Percentiles rank a stretch among this genome's conserved stretches.
Conservation (phyloP, 2,797 vertebrate genomes). For the Denticeps clupeoides region DNA sequence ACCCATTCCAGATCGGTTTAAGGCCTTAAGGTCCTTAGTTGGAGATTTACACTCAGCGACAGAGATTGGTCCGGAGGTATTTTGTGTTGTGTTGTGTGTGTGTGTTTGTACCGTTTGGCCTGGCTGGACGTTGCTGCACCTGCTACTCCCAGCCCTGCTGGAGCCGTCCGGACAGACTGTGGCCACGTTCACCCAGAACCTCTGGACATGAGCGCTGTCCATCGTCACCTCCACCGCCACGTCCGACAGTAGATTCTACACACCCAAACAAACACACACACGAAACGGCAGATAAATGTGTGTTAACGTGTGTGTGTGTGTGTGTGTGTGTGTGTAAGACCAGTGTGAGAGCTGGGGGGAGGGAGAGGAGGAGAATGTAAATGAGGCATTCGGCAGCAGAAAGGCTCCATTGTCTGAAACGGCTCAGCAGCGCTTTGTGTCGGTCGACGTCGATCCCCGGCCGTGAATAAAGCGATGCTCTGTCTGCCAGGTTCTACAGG, state of each 20-base stretch:
- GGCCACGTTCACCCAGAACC: constrained; percentile 74
- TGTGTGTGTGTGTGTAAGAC: background rate
- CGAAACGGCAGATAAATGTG: background rate
- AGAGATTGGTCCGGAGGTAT: background rate
- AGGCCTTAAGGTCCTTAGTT: too few species aligned
- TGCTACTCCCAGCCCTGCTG: constrained; percentile 53
- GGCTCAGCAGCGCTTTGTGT: constrained; percentile 31
- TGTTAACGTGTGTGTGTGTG: background rate
- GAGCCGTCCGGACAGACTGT: constrained; percentile 84
- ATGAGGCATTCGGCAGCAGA: constrained; percentile 2
- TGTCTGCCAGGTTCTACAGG: constrained; percentile 49
- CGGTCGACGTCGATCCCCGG: constrained; percentile 34
- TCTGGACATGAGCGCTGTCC: constrained; percentile 71
- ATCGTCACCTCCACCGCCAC: constrained; percentile 80
- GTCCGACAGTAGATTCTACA: constrained; percentile 84
- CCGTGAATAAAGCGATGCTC: constrained; percentile 50
- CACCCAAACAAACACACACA: constrained; percentile 9
- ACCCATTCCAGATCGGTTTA: too few species aligned
- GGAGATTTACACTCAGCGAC: too few species aligned
- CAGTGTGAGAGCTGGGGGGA: background rate
- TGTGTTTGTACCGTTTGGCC: constrained; percentile 71
- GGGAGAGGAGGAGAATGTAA: background rate
- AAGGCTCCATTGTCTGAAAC: constrained; percentile 15
- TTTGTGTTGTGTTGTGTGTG: background rate
- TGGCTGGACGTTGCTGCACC: constrained; percentile 75